Percentiles rank a stretch among this genome's conserved stretches.
These are phyloP conservation scores for Parnassius apollo DNA, from an alignment of 2,888 invertebrate species.

Conservation along the genomic window DNA sequence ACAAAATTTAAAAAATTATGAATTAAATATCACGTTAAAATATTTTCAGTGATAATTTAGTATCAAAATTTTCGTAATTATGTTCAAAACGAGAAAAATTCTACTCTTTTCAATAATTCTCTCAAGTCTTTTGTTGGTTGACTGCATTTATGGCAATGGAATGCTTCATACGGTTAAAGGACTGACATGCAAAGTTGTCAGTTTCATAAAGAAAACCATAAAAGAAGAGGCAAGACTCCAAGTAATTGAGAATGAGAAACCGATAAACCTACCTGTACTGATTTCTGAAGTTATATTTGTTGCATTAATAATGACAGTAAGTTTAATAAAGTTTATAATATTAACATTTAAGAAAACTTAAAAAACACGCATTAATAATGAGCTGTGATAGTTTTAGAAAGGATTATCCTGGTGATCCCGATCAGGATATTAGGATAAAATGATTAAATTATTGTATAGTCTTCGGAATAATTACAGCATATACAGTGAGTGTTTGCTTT, in stretches of 20 bases:
- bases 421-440: too few species aligned
- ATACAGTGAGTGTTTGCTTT: conserved; percentile 26
- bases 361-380: too few species aligned
- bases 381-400: too few species aligned
- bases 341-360: too few species aligned
- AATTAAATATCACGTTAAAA: background rate
- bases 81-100: conserved; percentile 31
- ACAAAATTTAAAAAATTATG: background rate
- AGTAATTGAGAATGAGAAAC: conserved; percentile 33
- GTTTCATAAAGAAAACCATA: conserved; percentile 49
- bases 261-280: conserved; percentile 48
- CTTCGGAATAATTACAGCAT: too few species aligned
- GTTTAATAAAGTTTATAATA: conserved; percentile 28
- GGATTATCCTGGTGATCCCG: too few species aligned
- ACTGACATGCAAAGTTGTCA: conserved; percentile 46
- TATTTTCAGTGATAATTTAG: background rate
- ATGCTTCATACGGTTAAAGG: conserved; percentile 48
- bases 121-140: conserved; percentile 50
- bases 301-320: conserved; percentile 50
- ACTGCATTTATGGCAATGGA: conserved; percentile 59
- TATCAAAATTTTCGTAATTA: conserved; percentile 18
- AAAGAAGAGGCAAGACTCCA: conserved; percentile 45
- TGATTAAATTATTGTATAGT: too few species aligned
- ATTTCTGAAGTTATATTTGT: conserved; percentile 52
- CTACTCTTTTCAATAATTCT: conserved; percentile 34